phyloP scores from a whole-genome alignment of 2,888 invertebrate species.

The Amblyjoppa proteus region DNA sequence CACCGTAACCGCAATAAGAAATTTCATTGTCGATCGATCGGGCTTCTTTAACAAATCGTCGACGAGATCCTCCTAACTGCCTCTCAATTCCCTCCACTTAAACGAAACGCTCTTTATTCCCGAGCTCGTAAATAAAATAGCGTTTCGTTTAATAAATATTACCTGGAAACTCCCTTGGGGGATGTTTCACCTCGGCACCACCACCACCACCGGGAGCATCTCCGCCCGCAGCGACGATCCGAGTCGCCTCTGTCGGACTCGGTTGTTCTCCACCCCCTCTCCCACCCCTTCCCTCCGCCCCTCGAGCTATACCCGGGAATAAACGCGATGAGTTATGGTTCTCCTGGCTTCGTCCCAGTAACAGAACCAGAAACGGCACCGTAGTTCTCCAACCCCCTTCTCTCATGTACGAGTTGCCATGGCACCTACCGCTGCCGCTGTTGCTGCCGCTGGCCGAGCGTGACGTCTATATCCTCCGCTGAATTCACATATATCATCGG shows the following conservation, averaged over 20 bases:
- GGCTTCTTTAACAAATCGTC: not conserved
- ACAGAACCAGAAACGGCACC: constrained; percentile 55
- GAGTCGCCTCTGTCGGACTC: constrained; percentile 47
- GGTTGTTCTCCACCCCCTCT: constrained; percentile 18
- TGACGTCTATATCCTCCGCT: constrained; percentile 66
- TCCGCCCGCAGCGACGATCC: constrained; percentile 10
- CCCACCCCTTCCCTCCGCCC: not conserved
- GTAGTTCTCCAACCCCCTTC: constrained; percentile 53
- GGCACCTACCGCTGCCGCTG: constrained; percentile 43
- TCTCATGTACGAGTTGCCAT: constrained; percentile 64
- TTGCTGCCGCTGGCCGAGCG: constrained; percentile 60
- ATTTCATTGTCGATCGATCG: not conserved
- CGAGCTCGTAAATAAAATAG: constrained; percentile 54
- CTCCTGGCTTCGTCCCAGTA: constrained; percentile 71
- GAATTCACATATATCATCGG: constrained; percentile 73
- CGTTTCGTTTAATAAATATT: constrained; percentile 65
- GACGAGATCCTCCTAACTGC: constrained; percentile 2
- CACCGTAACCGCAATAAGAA: not conserved
- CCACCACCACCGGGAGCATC: not conserved
- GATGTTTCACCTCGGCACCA: constrained; percentile 11
- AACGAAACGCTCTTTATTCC: constrained; percentile 51
- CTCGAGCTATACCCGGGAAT: constrained; percentile 57
- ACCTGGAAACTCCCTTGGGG: constrained; percentile 55
- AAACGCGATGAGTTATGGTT: constrained; percentile 75
- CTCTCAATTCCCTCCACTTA: constrained; percentile 33